Evolutionary conservation across 2,888 invertebrate genomes (phyloP).

Genomic region (Herminia tarsipennalis): DNA sequence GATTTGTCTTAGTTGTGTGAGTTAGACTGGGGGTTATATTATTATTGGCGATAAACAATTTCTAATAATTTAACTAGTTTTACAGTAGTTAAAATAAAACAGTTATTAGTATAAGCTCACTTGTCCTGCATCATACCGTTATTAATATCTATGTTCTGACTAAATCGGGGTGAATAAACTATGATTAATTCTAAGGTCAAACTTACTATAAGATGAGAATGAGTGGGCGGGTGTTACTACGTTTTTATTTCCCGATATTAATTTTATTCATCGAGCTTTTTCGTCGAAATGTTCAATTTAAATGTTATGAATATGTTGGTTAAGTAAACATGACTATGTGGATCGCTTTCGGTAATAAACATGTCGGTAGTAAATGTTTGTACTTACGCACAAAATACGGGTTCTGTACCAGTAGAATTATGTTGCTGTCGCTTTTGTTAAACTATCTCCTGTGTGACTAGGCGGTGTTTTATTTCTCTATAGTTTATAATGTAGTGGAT

Average conservation of each 20-base stretch:
- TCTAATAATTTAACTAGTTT: too few relatives aligned
- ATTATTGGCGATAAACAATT: too few relatives aligned
- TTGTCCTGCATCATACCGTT: too few relatives aligned
- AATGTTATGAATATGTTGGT: constrained; percentile 28
- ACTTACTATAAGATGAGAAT: constrained; percentile 27
- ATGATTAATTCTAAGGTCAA: constrained; percentile 34
- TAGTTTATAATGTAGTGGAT: too few relatives aligned
- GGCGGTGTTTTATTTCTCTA: too few relatives aligned
- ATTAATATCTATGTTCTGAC: too few relatives aligned
- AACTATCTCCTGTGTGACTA: too few relatives aligned
- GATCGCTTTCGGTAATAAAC: constrained; percentile 4
- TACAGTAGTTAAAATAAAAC: too few relatives aligned
- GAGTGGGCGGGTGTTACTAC: constrained; percentile 28
- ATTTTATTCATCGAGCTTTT: constrained; percentile 24
- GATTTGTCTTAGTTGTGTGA: too few relatives aligned
- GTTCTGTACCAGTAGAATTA: background rate
- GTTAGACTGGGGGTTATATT: too few relatives aligned
- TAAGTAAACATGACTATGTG: background rate
- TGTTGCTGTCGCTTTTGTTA: background rate
- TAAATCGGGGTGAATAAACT: constrained; percentile 32
- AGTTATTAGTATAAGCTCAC: too few relatives aligned
- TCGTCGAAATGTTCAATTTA: constrained; percentile 28
- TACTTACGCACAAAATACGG: background rate
- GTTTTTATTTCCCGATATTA: constrained; percentile 31
- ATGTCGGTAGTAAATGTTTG: background rate